phyloP scores from a whole-genome alignment of 1,140 invertebrate genomes.

The Chymomyza costata region DNA sequence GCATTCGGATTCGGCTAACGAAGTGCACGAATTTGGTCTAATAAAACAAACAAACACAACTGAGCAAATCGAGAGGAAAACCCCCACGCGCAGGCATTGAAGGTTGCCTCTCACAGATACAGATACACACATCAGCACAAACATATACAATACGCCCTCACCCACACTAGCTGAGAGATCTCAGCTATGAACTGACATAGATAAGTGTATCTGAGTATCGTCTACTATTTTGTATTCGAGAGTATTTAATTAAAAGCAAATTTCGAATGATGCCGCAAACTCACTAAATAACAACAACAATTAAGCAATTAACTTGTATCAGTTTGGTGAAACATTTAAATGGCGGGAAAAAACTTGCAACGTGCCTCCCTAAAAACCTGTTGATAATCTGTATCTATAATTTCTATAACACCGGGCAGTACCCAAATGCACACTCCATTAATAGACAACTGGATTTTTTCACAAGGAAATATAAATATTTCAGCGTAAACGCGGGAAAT shows the following conservation, averaged over 20 bases:
- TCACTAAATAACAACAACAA: slow-evolving; percentile 37
- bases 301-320: slow-evolving; percentile 72
- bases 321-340: slow-evolving; percentile 44
- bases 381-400: slow-evolving; percentile 43
- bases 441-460: slow-evolving; percentile 10
- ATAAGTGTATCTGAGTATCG: slow-evolving; percentile 2
- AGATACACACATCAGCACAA: slow-evolving; percentile 7
- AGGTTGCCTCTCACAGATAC: slow-evolving; percentile 37
- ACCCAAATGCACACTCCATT: slow-evolving; percentile 21
- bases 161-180: no score
- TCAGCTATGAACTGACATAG: no score
- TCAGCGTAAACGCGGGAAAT: no score
- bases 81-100: slow-evolving; percentile 59
- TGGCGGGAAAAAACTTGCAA: slow-evolving; percentile 53
- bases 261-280: slow-evolving; percentile 55
- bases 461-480: not conserved
- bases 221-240: slow-evolving; percentile 38
- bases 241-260: slow-evolving; percentile 68
- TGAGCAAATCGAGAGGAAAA: slow-evolving; percentile 33
- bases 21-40: slow-evolving; percentile 70
- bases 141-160: slow-evolving; percentile 9
- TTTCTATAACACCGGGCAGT: slow-evolving; percentile 16
- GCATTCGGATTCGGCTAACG: slow-evolving; percentile 50
- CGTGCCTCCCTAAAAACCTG: slow-evolving; percentile 56
- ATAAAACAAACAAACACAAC: slow-evolving; percentile 41